phyloP scores from a whole-genome alignment of 2,113 vertebrate species.

The Melanotaenia duboulayi region DNA sequence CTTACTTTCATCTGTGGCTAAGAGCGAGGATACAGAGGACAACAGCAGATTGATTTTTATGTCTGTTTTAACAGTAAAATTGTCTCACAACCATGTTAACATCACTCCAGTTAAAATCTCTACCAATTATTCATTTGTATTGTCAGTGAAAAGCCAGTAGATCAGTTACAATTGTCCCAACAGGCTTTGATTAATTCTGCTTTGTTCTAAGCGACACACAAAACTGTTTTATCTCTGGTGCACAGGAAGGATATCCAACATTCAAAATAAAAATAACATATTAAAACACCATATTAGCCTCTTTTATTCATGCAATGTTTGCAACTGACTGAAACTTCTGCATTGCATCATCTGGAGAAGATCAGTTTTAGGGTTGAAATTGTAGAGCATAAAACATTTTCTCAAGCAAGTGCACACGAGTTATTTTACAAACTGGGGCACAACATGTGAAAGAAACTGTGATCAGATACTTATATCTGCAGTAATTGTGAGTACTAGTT shows the following conservation, averaged over 20 bases:
- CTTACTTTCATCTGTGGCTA: constrained; percentile 47
- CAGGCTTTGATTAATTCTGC: constrained; percentile 39
- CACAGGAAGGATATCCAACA: neutral
- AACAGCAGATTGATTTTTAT: constrained; percentile 16
- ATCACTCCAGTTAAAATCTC: constrained; percentile 25
- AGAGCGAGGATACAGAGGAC: constrained; percentile 3
- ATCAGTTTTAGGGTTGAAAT: neutral
- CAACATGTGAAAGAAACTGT: too few relatives aligned
- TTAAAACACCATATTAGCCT: constrained; percentile 12
- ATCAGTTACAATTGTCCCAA: constrained; percentile 39
- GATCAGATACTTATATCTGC: too few relatives aligned
- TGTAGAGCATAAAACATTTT: neutral
- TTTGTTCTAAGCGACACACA: constrained; percentile 39
- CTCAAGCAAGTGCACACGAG: neutral
- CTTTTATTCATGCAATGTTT: constrained; percentile 26
- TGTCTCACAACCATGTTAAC: constrained; percentile 3
- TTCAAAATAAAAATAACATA: constrained; percentile 19
- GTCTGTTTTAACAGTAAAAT: constrained; percentile 14
- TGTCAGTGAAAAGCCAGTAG: constrained; percentile 11
- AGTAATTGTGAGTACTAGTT: too few relatives aligned
- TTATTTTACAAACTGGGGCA: too few relatives aligned
- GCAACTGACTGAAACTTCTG: neutral
- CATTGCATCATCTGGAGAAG: constrained; percentile 13
- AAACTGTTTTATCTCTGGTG: constrained; percentile 26
- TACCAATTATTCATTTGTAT: constrained; percentile 25